Conservation (phyloP, 2,797 vertebrate species). For the Microctenopoma stevenorrisi region DNA sequence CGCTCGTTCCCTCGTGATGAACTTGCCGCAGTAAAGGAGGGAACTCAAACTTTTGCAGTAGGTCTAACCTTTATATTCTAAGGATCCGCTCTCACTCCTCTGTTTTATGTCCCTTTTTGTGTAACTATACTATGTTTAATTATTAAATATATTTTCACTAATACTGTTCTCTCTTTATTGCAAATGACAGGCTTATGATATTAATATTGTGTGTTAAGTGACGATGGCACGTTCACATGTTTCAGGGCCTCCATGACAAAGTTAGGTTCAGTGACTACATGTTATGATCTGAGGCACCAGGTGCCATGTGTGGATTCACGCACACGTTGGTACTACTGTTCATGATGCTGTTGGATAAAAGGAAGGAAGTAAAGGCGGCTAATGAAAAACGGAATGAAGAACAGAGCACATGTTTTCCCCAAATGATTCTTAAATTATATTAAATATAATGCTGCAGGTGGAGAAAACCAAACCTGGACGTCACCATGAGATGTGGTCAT, state of each 20-base stretch:
- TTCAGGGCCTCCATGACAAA: slow-evolving; percentile 16
- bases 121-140: slow-evolving; percentile 74
- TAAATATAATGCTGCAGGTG: not conserved
- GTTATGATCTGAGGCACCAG: not conserved
- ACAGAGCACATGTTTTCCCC: no score
- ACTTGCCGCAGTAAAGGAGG: slow-evolving; percentile 66
- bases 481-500: not conserved
- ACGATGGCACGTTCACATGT: not conserved
- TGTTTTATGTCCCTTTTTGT: slow-evolving; percentile 65
- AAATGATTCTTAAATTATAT: not conserved
- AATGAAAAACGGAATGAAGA: not conserved
- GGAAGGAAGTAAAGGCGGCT: not conserved
- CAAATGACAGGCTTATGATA: not conserved
- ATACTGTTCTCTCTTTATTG: slow-evolving; percentile 48
- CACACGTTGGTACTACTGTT: not conserved
- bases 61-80: slow-evolving; percentile 71
- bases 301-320: not conserved
- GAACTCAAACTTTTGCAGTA: slow-evolving; percentile 67
- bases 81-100: slow-evolving; percentile 63
- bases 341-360: not conserved
- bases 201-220: not conserved
- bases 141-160: slow-evolving; percentile 83
- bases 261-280: not conserved
- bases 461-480: not conserved
- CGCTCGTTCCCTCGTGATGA: slow-evolving; percentile 47